Evolutionary conservation across 2,888 invertebrate species (phyloP), one percentile per base, ranked within the genome.

Genomic region (Argyresthia goedartella): DNA sequence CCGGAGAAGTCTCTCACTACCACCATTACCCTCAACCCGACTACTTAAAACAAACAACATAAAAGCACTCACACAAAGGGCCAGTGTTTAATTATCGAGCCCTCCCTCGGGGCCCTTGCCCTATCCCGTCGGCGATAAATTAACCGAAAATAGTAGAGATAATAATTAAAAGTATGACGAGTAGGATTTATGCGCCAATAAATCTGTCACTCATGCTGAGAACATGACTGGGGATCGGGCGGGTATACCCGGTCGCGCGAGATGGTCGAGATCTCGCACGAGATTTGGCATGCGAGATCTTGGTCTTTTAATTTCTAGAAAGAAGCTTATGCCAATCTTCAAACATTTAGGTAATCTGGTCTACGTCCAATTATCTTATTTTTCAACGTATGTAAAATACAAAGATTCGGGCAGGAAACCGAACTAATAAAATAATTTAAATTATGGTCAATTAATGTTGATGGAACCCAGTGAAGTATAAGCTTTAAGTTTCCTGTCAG

Each of bases 151-250:
- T 72, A 71, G 54, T 54, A 52, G 50, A 50, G 71, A 70, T 69
- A 73, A 72, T 76, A 75, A 76, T 76, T 76, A 76, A 73, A 75
- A 70, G 72, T 74, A 73, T 73, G 74, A 76, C 72, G 68, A 66
- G 66, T 62, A 60, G 64, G 50, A 77, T 76, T 77, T 76, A 77
- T 72, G 67, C 63, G 60, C 61, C 65, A 66, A 72, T 76, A 76
- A 77, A 76, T 71, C 73, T 71, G 73, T 75, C 73, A 69, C 66
- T 64, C 62, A 65, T 34, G 52, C 43, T 43, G 50, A 7, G 50
- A 43, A 34, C 43, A 33, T 14, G 13, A 33, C 41, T 41, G 49
- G 41, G 42, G n/a, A 25, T 16, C n/a, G 41, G 41, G 16, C 15
- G 36, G 14, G 25, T 25, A 25, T 25, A 25, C 25, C 6, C 25